Percentiles rank a stretch among this genome's conserved stretches.
Conservation (phyloP, 2,113 vertebrate species). For the Rallus limicola region DNA sequence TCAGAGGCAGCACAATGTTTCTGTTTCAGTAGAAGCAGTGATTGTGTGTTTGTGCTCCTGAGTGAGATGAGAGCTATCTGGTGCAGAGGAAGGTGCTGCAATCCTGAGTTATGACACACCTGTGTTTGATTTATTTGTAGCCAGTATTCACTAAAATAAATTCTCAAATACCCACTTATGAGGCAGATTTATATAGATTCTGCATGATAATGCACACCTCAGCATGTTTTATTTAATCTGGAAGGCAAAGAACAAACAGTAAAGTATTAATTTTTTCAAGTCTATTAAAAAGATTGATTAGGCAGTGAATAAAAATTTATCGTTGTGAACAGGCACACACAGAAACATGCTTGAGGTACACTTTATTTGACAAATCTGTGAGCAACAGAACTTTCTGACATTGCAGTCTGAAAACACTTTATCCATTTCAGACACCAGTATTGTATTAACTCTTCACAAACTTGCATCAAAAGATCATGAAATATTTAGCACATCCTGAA, state of each 20-base stretch:
- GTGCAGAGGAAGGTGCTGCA: not conserved
- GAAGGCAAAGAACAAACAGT: not conserved
- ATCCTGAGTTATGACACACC: not conserved
- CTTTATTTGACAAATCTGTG: not conserved
- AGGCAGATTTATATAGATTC: not conserved
- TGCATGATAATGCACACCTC: not conserved
- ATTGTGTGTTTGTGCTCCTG: fast-evolving
- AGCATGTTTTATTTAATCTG: not conserved
- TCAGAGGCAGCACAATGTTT: not conserved
- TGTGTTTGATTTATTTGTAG: not conserved
- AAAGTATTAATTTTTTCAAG: not conserved
- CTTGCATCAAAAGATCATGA: not conserved
- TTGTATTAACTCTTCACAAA: not conserved
- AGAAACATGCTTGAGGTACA: not conserved
- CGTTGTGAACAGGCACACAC: not conserved
- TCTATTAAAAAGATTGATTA: not conserved
- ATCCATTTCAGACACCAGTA: not conserved
- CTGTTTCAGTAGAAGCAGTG: not conserved
- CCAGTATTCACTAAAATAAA: not conserved
- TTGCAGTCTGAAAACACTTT: not conserved
- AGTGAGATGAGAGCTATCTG: not conserved
- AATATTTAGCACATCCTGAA: not conserved
- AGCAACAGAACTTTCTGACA: not conserved
- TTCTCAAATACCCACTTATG: not conserved
- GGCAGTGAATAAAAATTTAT: not conserved